Evolutionary conservation across 1,140 invertebrate genomes (phyloP).

Genomic region (Leptinotarsa lineolata): DNA sequence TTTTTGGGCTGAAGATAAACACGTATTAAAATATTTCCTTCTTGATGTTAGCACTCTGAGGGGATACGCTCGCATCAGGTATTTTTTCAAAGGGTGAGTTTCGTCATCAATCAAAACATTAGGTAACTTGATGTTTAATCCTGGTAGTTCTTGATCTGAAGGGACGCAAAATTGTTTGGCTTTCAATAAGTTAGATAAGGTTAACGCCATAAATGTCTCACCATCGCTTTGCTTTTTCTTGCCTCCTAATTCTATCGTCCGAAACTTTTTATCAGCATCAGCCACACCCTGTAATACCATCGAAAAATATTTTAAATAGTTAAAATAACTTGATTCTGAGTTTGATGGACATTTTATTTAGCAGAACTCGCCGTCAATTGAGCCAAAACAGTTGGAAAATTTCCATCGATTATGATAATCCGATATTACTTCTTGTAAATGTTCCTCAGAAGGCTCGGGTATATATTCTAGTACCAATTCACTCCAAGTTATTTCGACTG

Average conservation of each 20-base stretch:
- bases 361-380: no score
- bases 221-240: constrained; percentile 32
- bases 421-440: no score
- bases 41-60: background rate
- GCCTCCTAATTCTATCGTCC: constrained; percentile 32
- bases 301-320: no score
- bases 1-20: constrained; percentile 10
- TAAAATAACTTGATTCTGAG: no score
- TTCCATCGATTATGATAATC: no score
- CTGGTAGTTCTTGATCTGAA: background rate
- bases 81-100: no score
- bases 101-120: background rate
- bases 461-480: no score
- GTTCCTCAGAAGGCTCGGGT: no score
- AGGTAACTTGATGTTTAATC: constrained; percentile 16
- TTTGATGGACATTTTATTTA: no score
- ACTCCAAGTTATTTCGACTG: no score
- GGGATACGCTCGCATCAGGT: background rate
- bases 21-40: background rate
- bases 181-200: constrained; percentile 26
- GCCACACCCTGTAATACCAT: no score
- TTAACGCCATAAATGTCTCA: constrained; percentile 10
- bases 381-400: no score
- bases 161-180: constrained; percentile 22
- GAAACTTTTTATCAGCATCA: constrained; percentile 15